Conservation (phyloP, 2,888 invertebrate species). For the Netelia fuscicornis region DNA sequence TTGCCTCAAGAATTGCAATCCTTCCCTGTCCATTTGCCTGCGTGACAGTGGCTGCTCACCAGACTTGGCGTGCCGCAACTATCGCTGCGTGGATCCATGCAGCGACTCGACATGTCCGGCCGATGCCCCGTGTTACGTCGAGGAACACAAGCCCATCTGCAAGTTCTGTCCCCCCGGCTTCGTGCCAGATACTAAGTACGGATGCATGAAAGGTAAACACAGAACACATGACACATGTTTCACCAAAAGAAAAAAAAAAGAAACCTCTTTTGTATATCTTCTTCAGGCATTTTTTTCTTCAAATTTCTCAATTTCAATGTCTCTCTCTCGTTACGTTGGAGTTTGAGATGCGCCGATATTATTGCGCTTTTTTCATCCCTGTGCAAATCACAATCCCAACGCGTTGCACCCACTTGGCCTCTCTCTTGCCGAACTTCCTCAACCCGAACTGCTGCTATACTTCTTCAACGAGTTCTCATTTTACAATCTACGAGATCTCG, state of each 20-base stretch:
- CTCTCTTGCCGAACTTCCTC: conserved; percentile 30
- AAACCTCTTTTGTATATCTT: conserved; percentile 34
- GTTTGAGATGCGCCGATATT: not conserved
- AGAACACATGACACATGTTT: conserved; percentile 77
- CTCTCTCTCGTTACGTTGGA: conserved; percentile 1
- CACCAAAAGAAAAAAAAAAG: conserved; percentile 13
- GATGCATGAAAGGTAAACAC: conserved; percentile 97
- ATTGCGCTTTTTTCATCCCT: conserved; percentile 31
- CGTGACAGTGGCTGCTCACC: conserved; percentile 95
- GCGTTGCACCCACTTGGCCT: conserved; percentile 12
- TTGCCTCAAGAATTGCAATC: conserved; percentile 94
- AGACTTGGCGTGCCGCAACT: conserved; percentile 94
- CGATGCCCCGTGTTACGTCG: conserved; percentile 95
- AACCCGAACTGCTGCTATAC: conserved; percentile 9
- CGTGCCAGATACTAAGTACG: conserved; percentile 95
- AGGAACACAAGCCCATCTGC: conserved; percentile 97
- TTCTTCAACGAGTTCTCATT: conserved; percentile 4
- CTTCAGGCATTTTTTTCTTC: conserved; percentile 50
- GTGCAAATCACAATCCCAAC: conserved; percentile 33
- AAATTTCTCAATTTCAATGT: not conserved
- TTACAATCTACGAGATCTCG: not conserved
- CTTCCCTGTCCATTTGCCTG: conserved; percentile 94
- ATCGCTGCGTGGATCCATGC: conserved; percentile 96
- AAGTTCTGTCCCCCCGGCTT: conserved; percentile 98
- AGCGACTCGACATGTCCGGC: conserved; percentile 93